A percentile compares a stretch with the other conserved stretches of the same genome.
Conservation (phyloP, 2,797 vertebrate genomes). For the Brachymystax lenok region DNA sequence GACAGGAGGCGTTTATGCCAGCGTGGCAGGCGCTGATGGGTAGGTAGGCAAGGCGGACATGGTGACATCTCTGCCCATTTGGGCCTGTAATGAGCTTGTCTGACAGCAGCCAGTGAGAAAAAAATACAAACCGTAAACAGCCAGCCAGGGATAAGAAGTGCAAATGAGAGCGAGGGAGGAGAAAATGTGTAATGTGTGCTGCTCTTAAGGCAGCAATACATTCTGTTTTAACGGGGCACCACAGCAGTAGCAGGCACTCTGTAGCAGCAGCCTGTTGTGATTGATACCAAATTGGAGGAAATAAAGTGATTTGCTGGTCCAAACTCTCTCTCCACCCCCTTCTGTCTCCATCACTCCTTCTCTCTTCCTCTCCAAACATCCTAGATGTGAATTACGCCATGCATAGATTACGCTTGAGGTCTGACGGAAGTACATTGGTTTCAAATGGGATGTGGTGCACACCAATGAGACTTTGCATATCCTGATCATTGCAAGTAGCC, state of each 20-base stretch:
- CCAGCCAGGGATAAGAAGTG: background rate
- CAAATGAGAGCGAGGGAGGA: background rate
- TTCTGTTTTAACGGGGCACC: slow-evolving; percentile 74
- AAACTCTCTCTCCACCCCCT: slow-evolving; percentile 25
- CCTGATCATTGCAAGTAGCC: background rate
- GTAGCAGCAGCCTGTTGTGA: slow-evolving; percentile 71
- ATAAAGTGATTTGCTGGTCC: slow-evolving; percentile 78
- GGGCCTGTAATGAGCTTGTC: slow-evolving; percentile 48
- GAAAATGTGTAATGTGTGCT: slow-evolving; percentile 54
- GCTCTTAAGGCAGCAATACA: slow-evolving; percentile 74
- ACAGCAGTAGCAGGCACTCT: slow-evolving; percentile 70
- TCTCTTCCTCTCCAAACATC: slow-evolving; percentile 4
- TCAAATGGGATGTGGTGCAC: background rate
- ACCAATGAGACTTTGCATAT: background rate
- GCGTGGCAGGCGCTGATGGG: background rate
- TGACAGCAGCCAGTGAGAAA: slow-evolving; percentile 27
- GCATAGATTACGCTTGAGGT: background rate
- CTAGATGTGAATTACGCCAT: background rate
- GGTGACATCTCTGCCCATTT: slow-evolving; percentile 4
- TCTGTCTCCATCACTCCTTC: background rate
- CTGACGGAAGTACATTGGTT: background rate
- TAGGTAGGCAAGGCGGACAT: background rate
- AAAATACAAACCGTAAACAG: background rate
- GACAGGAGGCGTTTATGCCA: background rate
- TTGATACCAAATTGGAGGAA: slow-evolving; percentile 80